Percentiles rank a stretch among this genome's conserved stretches.
Conservation (phyloP, 2,113 vertebrate genomes). For the Polypterus bichir region DNA sequence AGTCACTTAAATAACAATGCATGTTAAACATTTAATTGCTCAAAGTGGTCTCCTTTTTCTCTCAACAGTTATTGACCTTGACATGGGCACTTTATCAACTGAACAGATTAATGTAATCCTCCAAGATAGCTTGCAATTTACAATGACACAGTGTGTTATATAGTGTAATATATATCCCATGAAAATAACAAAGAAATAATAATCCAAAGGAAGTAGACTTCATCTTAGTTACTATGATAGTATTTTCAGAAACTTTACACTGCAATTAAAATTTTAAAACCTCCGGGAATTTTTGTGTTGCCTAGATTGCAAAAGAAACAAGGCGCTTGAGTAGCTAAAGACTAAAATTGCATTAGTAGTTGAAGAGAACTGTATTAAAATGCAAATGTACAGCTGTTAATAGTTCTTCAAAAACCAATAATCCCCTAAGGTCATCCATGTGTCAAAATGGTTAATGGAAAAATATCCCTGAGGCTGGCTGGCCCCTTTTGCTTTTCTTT, state of each 20-base stretch:
- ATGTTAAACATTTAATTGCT: too few species aligned
- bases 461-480: constrained; percentile 93
- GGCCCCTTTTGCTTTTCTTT: constrained; percentile 43
- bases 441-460: constrained; percentile 99
- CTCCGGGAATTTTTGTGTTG: constrained; percentile 45
- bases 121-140: too few species aligned
- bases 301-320: constrained; percentile 71
- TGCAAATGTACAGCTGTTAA: constrained; percentile 99
- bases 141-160: too few species aligned
- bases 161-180: too few species aligned
- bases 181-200: too few species aligned
- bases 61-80: too few species aligned
- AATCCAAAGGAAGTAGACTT: constrained; percentile 7
- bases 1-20: too few species aligned
- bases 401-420: constrained; percentile 99
- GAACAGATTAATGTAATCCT: too few species aligned
- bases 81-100: too few species aligned
- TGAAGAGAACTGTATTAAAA: constrained; percentile 97
- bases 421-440: constrained; percentile 98
- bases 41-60: too few species aligned
- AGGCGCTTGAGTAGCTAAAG: constrained; percentile 81
- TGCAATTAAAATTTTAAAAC: constrained; percentile 56
- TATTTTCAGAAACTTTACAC: constrained; percentile 39
- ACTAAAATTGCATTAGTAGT: constrained; percentile 92
- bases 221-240: constrained; percentile 42